Evolutionary conservation across 2,888 invertebrate species (phyloP).

Genomic region (Lobophora halterata): DNA sequence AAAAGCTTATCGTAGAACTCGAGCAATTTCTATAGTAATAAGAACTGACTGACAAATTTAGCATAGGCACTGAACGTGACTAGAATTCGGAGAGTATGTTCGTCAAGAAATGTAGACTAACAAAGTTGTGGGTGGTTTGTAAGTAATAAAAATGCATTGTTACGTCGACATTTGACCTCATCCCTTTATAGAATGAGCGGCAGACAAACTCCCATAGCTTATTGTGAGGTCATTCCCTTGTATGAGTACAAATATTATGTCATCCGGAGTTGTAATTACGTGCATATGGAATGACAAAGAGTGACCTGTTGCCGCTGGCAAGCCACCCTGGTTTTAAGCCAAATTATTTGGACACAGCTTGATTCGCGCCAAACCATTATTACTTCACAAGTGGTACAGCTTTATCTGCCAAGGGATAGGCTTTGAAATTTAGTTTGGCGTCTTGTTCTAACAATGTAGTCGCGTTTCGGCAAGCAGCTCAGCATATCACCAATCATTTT

Average conservation of each 20-base stretch:
- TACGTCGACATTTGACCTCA: constrained; percentile 3
- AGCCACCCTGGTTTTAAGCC: constrained; percentile 46
- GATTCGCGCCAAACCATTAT: constrained; percentile 41
- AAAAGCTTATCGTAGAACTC: too few relatives aligned
- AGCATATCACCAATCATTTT: too few relatives aligned
- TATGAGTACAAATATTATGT: constrained; percentile 4
- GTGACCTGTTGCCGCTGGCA: constrained; percentile 65
- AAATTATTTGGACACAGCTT: constrained; percentile 49
- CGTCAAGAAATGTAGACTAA: too few relatives aligned
- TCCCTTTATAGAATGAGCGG: not conserved
- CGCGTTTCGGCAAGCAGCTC: too few relatives aligned
- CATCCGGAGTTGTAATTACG: constrained; percentile 8
- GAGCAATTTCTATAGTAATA: too few relatives aligned
- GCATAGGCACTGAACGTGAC: too few relatives aligned
- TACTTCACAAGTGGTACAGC: constrained; percentile 11
- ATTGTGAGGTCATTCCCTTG: not conserved
- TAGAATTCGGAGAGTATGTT: too few relatives aligned
- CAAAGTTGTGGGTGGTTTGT: too few relatives aligned
- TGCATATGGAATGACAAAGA: constrained; percentile 16
- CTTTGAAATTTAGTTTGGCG: constrained; percentile 1
- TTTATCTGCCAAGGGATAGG: constrained; percentile 1
- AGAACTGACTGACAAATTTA: too few relatives aligned
- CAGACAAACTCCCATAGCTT: constrained; percentile 1
- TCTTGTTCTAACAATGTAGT: too few relatives aligned
- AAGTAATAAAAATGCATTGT: too few relatives aligned